Evolutionary conservation across 2,797 vertebrate species (phyloP).

Genomic region (Anableps anableps): DNA sequence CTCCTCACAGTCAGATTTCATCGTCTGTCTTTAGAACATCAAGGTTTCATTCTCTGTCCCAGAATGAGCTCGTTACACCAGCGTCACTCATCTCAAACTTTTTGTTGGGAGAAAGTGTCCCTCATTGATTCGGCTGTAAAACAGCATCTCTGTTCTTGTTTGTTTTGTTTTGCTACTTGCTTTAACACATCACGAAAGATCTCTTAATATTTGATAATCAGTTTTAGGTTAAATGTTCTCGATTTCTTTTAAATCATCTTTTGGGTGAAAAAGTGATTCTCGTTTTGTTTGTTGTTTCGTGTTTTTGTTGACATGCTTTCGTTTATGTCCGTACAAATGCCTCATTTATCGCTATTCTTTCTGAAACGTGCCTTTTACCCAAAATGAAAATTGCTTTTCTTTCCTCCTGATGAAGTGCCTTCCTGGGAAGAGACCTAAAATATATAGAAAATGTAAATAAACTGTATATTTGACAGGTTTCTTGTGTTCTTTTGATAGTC

Average conservation of each 20-base stretch:
- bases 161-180: slow-evolving; percentile 17
- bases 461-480: slow-evolving; percentile 69
- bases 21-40: slow-evolving; percentile 15
- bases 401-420: slow-evolving; percentile 78
- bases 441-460: slow-evolving; percentile 84
- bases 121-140: slow-evolving; percentile 23
- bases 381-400: slow-evolving; percentile 37
- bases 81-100: slow-evolving; percentile 47
- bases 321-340: slow-evolving; percentile 8
- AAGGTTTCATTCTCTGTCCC: slow-evolving; percentile 7
- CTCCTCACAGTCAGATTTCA: slow-evolving; percentile 32
- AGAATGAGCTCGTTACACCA: slow-evolving; percentile 35
- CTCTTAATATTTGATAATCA: slow-evolving; percentile 29
- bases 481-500: slow-evolving; percentile 1
- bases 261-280: neutral
- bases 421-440: slow-evolving; percentile 55
- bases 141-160: slow-evolving; percentile 21
- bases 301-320: neutral
- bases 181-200: slow-evolving; percentile 33
- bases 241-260: slow-evolving; percentile 18
- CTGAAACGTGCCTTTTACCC: slow-evolving; percentile 70
- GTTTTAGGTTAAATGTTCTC: slow-evolving; percentile 42
- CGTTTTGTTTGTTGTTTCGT: slow-evolving; percentile 21
- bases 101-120: slow-evolving; percentile 23
- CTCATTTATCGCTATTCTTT: slow-evolving; percentile 36